These are phyloP conservation scores for Trachelus iudaicus DNA, from an alignment of 2,888 invertebrate species.

Conservation along the genomic window DNA sequence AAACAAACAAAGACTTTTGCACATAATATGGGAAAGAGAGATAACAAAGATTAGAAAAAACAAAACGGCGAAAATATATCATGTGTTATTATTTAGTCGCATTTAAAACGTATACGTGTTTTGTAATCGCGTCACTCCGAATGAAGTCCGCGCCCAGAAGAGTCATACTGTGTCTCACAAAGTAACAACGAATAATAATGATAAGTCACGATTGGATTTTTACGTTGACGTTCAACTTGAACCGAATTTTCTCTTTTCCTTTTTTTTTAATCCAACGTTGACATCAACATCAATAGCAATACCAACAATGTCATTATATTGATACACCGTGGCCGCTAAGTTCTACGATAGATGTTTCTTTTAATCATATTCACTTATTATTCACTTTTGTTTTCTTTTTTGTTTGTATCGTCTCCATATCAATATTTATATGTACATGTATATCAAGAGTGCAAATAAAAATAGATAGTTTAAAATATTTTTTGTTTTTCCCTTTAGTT, in stretches of 20 bases:
- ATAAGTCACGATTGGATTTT: too few species aligned
- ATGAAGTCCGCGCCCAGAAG: too few species aligned
- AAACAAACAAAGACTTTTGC: too few species aligned
- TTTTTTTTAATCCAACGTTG: constrained; percentile 13
- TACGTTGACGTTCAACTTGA: too few species aligned
- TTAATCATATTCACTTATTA: not conserved
- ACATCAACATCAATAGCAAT: constrained; percentile 8
- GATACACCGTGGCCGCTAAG: not conserved
- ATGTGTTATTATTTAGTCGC: too few species aligned
- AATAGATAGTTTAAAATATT: constrained; percentile 59
- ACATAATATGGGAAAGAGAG: too few species aligned
- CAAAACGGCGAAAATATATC: too few species aligned
- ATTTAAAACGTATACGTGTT: too few species aligned
- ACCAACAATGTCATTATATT: constrained; percentile 15
- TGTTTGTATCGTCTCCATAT: not conserved
- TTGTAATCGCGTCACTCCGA: too few species aligned
- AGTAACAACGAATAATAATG: too few species aligned
- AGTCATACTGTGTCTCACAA: too few species aligned
- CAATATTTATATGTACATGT: constrained; percentile 43
- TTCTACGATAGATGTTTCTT: constrained; percentile 9
- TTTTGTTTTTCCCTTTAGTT: constrained; percentile 29
- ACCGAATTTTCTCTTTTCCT: constrained; percentile 24
- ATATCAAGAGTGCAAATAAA: constrained; percentile 55
- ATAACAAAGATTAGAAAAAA: not conserved
- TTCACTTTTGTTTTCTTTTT: constrained; percentile 22